These are phyloP conservation scores for Mycetomoellerius zeteki DNA, from an alignment of 1,140 invertebrate genomes.

Conservation along the genomic window DNA sequence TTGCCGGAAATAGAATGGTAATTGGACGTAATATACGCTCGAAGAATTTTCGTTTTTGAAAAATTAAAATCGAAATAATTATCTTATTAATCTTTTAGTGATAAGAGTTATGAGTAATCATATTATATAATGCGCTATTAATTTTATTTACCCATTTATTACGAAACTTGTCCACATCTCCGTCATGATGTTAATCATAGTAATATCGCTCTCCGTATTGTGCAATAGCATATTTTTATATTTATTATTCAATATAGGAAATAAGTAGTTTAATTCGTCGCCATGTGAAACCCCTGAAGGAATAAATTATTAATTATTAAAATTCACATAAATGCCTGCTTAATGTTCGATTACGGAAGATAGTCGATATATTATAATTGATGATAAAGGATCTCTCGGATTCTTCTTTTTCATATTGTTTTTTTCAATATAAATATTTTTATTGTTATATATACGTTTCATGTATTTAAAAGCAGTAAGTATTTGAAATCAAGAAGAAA, in stretches of 20 bases:
- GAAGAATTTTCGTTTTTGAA: not conserved
- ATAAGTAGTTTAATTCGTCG: constrained; percentile 86
- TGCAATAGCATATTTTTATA: constrained; percentile 63
- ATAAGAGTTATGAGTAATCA: not conserved
- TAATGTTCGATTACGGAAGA: not conserved
- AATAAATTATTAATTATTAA: constrained; percentile 43
- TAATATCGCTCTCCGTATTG: constrained; percentile 79
- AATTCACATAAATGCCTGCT: not conserved
- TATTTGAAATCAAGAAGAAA: not conserved
- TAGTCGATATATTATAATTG: not conserved
- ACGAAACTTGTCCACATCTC: constrained; percentile 86
- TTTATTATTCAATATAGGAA: constrained; percentile 79
- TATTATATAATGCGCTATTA: not conserved
- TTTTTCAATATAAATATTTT: not conserved
- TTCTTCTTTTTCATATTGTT: not conserved
- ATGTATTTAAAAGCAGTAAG: not conserved
- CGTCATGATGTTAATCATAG: constrained; percentile 84
- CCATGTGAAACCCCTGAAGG: constrained; percentile 84
- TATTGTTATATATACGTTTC: not conserved
- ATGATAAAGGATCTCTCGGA: not conserved
- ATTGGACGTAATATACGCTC: not conserved
- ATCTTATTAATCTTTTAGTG: not conserved
- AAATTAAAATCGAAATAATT: not conserved
- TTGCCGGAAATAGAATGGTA: not conserved
- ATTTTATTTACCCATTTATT: constrained; percentile 82